Base-by-base conservation (phyloP, 2,888 invertebrate genomes). In the Sceliomorpha sp. region DNA sequence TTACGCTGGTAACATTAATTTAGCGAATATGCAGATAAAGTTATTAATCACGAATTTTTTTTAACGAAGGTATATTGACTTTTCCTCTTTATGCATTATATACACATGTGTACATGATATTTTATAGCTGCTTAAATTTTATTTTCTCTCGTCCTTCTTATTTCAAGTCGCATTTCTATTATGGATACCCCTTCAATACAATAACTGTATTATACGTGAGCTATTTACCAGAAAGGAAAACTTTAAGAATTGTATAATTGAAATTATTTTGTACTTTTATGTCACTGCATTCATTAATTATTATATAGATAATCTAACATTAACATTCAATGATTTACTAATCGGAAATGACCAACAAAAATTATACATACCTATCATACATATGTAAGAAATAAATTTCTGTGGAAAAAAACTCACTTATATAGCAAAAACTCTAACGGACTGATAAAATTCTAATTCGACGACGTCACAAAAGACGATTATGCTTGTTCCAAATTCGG, bases 111-210 rank as follows among this genome's bases (percentile, higher is more conserved):
- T n/a, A 17, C 10, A 1, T 34, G 8, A 7, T 15, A 17, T 36
- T 14, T 36, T 36, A 34, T 14, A 68, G 68, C 60, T 50, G 74
- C 70, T 74, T 71, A 14, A 56, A 26, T 26, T 50, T 39, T 62
- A 39, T 48, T 63, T 42, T 62, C 9, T 42, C 50, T 27, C 37
- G n/a, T n/a, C n/a, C n/a, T n/a, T 9, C 24, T 59, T 26, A 53
- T 20, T 56, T 56, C 48, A 27, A 60, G 59, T 34, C 36, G 67
- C 60, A 62, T 39, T 27, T 42, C 9, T 10, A 40, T 20, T 48
- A 44, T 50, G 15, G 15, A 17, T 24, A 42, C 24, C 32, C 42
- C 40, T n/a, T 32, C 34, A 17, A 32, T 10, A 3, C 10, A 27
- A 36, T 45, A n/a, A 34, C 10, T 36, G 10, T 31, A 31, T n/a